Evolutionary conservation across 2,888 invertebrate genomes (phyloP), one percentile per base, ranked within the genome.

Genomic region (Nysson spinosus): DNA sequence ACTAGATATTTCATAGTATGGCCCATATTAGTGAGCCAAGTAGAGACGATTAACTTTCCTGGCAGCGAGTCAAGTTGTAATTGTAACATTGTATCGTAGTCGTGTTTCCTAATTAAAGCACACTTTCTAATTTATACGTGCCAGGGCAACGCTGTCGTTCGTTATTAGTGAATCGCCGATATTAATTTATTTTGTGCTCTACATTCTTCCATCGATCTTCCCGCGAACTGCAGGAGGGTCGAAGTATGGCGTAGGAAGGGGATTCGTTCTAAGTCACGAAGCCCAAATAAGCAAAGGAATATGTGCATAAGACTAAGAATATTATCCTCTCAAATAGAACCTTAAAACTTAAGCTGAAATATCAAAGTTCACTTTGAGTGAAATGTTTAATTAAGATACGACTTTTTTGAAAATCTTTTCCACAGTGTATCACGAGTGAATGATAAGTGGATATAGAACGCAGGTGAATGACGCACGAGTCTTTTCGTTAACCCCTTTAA

Each of bases 21-120:
- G 47, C 4, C n/a, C 11, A 14, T 40, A 42, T 32, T 50, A 65
- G 34, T 46, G 16, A 35, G n/a, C 14, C 12, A 34, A 19, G 35
- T 28, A 22, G 46, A 40, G 39, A 30, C 65, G 47, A 40, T 34
- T 68, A 60, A 56, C 57, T 52, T 32, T 19, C 11, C 51, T 69
- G 71, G 69, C 74, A 51, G 20, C 12, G 19, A 47, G 69, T 60
- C 72, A 72, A 57, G 40, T 17, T n/a, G 34, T n/a, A 40, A 42
- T 6, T 22, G 28, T n/a, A 17, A 30, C 20, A 37, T 16, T 12
- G 39, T 50, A 0, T 16, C n/a, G 6, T 24, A 35, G 26, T 46
- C 19, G 19, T 20, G 34, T 43, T 14, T 47, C 4, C 34, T 26
- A 57, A 52, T 55, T 44, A 54, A 39, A 32, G 28, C 7, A 5